These are phyloP conservation scores for Trigoniulus corallinus DNA, from an alignment of 1,140 invertebrate species.

Conservation along the genomic window DNA sequence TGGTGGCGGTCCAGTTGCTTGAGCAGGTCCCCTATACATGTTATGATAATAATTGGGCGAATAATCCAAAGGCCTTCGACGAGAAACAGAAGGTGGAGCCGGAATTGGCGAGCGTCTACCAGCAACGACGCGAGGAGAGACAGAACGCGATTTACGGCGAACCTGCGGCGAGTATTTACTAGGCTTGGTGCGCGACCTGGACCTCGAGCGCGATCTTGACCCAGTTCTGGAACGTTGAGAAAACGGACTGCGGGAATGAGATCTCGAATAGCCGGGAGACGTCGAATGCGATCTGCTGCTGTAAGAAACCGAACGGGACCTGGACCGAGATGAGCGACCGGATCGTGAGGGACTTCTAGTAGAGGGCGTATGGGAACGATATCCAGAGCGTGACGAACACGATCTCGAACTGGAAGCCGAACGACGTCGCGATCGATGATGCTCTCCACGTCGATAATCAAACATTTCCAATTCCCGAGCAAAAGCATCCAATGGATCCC, in stretches of 20 bases:
- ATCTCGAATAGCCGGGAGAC: conserved; percentile 21
- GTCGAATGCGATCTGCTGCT: conserved; percentile 17
- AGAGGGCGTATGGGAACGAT: conserved; percentile 7
- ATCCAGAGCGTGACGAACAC: conserved; percentile 9
- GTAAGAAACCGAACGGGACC: conserved; percentile 13
- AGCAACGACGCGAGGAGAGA: background rate
- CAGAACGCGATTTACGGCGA: background rate
- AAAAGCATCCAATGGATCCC: conserved; percentile 59
- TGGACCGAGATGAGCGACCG: conserved; percentile 14
- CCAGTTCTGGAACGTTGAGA: background rate
- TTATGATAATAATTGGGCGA: background rate
- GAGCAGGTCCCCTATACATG: background rate
- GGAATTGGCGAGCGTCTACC: background rate
- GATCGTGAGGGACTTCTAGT: conserved; percentile 11
- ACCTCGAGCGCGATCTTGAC: too few relatives aligned
- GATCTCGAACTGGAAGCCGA: conserved; percentile 9
- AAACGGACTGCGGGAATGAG: conserved; percentile 6
- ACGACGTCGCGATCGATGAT: conserved; percentile 29
- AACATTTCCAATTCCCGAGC: conserved; percentile 59
- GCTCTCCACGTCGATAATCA: conserved; percentile 50
- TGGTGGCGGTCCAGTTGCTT: background rate
- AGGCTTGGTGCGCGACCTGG: conserved; percentile 12
- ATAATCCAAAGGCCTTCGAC: background rate
- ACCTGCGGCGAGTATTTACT: background rate
- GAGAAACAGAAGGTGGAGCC: background rate